A percentile compares a stretch with the other conserved stretches of the same genome.
Conservation (phyloP, 2,797 vertebrate genomes). For the Prunella strophiata region DNA sequence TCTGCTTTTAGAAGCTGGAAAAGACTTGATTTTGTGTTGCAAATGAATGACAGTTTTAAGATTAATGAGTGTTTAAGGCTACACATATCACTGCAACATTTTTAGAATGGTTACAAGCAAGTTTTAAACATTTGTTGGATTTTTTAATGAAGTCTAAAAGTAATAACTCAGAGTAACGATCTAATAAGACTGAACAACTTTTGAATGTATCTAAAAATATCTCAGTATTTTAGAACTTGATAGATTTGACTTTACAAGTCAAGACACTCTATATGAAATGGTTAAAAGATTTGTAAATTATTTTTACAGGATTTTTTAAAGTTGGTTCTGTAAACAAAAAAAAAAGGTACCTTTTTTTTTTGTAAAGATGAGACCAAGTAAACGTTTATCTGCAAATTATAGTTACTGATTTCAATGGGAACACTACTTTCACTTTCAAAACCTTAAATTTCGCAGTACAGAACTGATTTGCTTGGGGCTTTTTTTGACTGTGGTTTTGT, state of each 20-base stretch:
- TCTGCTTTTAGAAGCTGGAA: not conserved
- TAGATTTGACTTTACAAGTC: not conserved
- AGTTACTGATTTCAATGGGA: not conserved
- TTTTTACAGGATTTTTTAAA: not conserved
- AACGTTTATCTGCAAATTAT: not conserved
- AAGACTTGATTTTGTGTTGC: not conserved
- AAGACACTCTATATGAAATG: not conserved
- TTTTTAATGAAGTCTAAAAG: not conserved
- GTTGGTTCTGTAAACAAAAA: not conserved
- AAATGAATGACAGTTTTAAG: not conserved
- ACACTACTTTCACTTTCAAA: conserved; percentile 4
- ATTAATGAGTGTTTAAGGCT: not conserved
- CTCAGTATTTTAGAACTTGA: not conserved
- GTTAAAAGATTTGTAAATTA: not conserved
- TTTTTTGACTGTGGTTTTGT: not conserved
- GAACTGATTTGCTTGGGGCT: not conserved
- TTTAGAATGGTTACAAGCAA: not conserved
- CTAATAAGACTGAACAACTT: not conserved
- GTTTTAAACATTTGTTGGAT: not conserved
- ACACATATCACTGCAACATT: not conserved
- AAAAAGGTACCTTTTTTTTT: not conserved
- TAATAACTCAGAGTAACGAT: not conserved
- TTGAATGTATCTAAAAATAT: not conserved
- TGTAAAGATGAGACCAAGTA: not conserved
- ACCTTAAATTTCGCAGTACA: not conserved